Percentiles rank a stretch among this genome's conserved stretches.
phyloP scores from a whole-genome alignment of 2,797 vertebrate species.

The Aplochiton taeniatus region DNA sequence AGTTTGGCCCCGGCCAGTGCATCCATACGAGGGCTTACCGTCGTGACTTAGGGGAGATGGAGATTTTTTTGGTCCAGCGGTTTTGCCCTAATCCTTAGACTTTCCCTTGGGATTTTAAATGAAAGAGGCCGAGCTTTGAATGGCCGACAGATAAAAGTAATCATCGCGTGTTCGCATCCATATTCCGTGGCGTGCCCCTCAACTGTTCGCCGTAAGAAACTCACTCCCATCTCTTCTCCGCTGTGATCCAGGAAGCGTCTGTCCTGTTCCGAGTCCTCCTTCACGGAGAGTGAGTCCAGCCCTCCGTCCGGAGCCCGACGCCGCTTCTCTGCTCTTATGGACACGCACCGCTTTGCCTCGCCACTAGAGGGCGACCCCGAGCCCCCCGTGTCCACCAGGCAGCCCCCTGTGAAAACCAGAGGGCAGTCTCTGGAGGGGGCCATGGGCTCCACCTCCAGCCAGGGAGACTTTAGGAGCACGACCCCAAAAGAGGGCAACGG shows the following conservation, averaged over 20 bases:
- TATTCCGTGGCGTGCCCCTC: no score
- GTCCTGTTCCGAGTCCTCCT: conserved; percentile 85
- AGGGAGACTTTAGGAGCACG: conserved; percentile 54
- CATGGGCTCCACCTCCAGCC: conserved; percentile 40
- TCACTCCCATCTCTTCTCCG: neutral
- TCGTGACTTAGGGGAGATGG: no score
- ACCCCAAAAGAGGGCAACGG: conserved; percentile 57
- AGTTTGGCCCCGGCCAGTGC: conserved; percentile 39
- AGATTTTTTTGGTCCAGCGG: no score
- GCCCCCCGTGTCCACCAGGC: conserved; percentile 50
- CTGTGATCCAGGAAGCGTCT: conserved; percentile 82
- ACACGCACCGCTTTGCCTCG: conserved; percentile 82
- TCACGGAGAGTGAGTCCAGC: conserved; percentile 85
- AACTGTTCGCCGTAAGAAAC: no score
- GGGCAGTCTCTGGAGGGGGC: conserved; percentile 77
- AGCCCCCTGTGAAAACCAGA: conserved; percentile 70
- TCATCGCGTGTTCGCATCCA: no score
- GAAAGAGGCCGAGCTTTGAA: no score
- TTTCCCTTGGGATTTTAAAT: no score
- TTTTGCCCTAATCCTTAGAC: no score
- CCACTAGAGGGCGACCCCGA: conserved; percentile 82
- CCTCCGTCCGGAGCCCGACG: conserved; percentile 83
- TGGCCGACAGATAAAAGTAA: no score
- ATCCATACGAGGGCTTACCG: neutral
- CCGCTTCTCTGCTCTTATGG: conserved; percentile 88